A percentile compares a stretch with the other conserved stretches of the same genome.
Conservation (phyloP, 2,113 vertebrate genomes). For the Capricornis sumatraensis region DNA sequence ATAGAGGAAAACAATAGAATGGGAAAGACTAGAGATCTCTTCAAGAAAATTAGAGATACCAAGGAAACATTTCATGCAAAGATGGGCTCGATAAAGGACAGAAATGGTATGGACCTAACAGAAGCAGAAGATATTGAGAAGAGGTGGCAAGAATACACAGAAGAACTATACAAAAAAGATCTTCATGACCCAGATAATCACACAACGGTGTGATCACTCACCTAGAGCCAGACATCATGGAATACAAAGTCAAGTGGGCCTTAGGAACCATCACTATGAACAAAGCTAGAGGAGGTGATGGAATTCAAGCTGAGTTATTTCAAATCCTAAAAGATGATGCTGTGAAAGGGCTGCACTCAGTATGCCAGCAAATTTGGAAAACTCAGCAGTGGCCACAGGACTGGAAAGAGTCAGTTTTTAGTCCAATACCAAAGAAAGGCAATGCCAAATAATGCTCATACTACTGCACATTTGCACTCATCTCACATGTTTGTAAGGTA, state of each 20-base stretch:
- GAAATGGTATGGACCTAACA: no score
- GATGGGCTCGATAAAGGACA: no score
- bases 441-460: not conserved
- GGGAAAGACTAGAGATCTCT: not conserved
- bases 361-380: not conserved
- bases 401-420: not conserved
- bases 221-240: not conserved
- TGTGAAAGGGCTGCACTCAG: not conserved
- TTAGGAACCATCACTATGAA: not conserved
- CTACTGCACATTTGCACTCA: no score
- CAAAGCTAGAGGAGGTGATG: not conserved
- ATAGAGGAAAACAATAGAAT: not conserved
- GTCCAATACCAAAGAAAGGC: not conserved
- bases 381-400: not conserved
- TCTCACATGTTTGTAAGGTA: no score
- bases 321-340: not conserved
- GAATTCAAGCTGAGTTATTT: not conserved
- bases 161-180: no score
- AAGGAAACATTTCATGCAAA: no score
- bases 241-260: not conserved
- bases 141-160: no score
- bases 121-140: no score
- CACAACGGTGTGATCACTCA: not conserved
- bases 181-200: no score
- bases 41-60: no score